Evolutionary conservation across 2,113 vertebrate species (phyloP).

Genomic region (Microcebus ravelobensis): DNA sequence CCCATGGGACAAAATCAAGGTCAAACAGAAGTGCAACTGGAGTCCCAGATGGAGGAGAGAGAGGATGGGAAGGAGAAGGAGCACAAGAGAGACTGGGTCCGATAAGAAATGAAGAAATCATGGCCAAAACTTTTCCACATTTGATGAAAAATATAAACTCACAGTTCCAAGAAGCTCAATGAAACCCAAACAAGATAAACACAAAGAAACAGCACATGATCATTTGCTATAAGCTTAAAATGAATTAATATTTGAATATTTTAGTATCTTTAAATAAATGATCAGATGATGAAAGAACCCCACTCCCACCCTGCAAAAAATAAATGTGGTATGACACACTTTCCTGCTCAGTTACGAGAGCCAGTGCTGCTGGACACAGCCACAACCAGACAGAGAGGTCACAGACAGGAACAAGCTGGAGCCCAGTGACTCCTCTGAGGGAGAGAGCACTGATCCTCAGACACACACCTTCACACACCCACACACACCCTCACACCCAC

Average conservation of each 20-base stretch:
- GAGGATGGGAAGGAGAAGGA: background rate
- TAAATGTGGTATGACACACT: background rate
- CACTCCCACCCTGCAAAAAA: background rate
- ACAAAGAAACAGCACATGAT: background rate
- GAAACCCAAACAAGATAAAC: background rate
- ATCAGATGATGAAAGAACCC: background rate
- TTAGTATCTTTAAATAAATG: background rate
- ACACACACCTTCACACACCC: too few species aligned
- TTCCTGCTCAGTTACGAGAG: background rate
- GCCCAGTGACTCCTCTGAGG: background rate
- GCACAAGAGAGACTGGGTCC: background rate
- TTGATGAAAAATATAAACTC: background rate
- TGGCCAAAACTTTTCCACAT: background rate
- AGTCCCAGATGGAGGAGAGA: background rate
- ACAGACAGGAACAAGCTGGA: background rate
- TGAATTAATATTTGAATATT: background rate
- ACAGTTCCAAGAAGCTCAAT: background rate
- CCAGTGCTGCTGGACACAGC: background rate
- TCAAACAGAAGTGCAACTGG: fast-evolving
- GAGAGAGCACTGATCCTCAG: too few species aligned
- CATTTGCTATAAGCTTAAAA: background rate
- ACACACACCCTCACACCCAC: too few species aligned
- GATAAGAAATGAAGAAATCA: background rate
- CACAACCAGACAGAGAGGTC: too few species aligned
- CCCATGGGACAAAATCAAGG: background rate